Evolutionary conservation across 2,113 vertebrate genomes (phyloP).

Genomic region (Charina bottae): DNA sequence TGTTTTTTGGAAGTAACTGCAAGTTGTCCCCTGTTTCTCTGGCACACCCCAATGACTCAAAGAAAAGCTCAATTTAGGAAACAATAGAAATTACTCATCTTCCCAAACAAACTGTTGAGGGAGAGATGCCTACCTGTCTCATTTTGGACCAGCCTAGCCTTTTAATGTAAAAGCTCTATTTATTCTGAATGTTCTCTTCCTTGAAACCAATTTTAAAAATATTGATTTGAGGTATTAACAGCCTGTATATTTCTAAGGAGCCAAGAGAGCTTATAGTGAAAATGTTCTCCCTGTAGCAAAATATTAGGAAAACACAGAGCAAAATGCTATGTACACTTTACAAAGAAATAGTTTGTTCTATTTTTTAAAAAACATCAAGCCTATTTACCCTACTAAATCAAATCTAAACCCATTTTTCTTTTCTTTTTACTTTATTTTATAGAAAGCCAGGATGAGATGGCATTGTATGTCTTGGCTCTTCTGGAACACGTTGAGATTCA

Average conservation of each 20-base stretch:
- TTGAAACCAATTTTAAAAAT: neutral
- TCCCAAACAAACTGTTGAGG: neutral
- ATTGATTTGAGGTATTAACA: neutral
- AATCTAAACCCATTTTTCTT: neutral
- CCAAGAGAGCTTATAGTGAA: neutral
- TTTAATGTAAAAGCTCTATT: neutral
- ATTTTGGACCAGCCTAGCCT: neutral
- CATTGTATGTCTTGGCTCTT: neutral
- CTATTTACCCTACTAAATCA: neutral
- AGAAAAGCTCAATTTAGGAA: neutral
- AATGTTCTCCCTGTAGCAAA: neutral
- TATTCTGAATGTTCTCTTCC: neutral
- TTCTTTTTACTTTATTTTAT: neutral
- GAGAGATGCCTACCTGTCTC: neutral
- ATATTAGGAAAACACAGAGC: neutral
- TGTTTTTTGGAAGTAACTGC: neutral
- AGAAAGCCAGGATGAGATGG: constrained; percentile 11
- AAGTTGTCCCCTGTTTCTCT: neutral
- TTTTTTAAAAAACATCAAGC: neutral
- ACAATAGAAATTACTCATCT: neutral
- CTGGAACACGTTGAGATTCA: neutral
- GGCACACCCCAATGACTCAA: neutral
- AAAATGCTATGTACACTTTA: neutral
- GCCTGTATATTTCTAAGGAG: neutral
- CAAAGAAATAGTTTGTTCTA: neutral